phyloP scores from a whole-genome alignment of 2,888 invertebrate genomes.

The Zygogramma bicolorata region DNA sequence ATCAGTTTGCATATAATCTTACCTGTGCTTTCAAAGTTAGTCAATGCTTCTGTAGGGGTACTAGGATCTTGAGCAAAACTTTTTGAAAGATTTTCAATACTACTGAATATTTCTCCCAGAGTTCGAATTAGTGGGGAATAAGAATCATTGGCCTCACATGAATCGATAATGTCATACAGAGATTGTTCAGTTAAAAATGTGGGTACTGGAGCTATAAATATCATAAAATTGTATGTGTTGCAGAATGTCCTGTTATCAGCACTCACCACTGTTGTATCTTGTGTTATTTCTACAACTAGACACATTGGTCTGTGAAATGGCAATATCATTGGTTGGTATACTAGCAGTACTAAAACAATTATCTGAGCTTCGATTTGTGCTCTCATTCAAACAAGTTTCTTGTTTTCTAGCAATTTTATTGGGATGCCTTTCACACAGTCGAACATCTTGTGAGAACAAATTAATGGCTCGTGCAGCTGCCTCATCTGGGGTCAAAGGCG shows the following conservation, averaged over 20 bases:
- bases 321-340: slow-evolving; percentile 57
- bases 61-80: slow-evolving; percentile 74
- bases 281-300: slow-evolving; percentile 51
- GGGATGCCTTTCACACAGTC: slow-evolving; percentile 82
- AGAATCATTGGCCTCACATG: slow-evolving; percentile 76
- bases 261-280: slow-evolving; percentile 49
- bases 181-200: slow-evolving; percentile 80
- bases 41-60: slow-evolving; percentile 39
- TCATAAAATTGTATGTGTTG: slow-evolving; percentile 9
- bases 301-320: slow-evolving; percentile 51
- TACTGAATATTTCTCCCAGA: slow-evolving; percentile 82
- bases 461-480: slow-evolving; percentile 92
- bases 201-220: slow-evolving; percentile 58
- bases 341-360: slow-evolving; percentile 30
- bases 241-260: too few species aligned
- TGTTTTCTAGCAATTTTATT: slow-evolving; percentile 79
- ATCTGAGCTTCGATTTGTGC: slow-evolving; percentile 38
- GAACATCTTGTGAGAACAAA: slow-evolving; percentile 86
- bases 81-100: slow-evolving; percentile 76
- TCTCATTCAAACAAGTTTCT: slow-evolving; percentile 36
- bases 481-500: slow-evolving; percentile 85
- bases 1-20: slow-evolving; percentile 6
- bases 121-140: slow-evolving; percentile 81
- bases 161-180: slow-evolving; percentile 80
- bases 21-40: slow-evolving; percentile 48